Evolutionary conservation across 2,888 invertebrate genomes (phyloP), one percentile per base, ranked within the genome.

Genomic region (Peribatodes rhomboidaria): DNA sequence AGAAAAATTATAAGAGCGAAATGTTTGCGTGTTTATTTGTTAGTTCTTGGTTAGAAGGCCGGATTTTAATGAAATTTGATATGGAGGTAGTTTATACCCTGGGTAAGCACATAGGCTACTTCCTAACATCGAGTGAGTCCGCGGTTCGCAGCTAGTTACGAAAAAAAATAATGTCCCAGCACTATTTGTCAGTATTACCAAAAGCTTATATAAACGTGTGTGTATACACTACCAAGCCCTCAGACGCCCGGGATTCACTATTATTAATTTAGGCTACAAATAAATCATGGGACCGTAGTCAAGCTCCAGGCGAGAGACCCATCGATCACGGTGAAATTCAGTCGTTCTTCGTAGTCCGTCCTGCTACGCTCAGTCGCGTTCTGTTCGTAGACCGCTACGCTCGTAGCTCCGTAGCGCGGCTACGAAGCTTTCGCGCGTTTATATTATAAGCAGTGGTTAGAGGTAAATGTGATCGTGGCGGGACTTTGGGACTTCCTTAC

Each of bases 321-420:
- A 81, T 82, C 82, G 82, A 82, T 82, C 83, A 81, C 74, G 53
- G 53, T 41, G 60, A 61, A 61, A 37, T 31, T 56, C 64, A 63
- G 72, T 33, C 61, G 55, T 13, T 44, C 31, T 41, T 27, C 31
- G 68, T 60, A 69, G 70, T 64, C 31, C 68, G 78, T 66, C 75
- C 50, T 9, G 59, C 65, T 46, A 56, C 52, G 58, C 42, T 63
- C 87, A 90, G 90, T 90, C 84, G 83, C 74, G 81, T 75, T 77
- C 75, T 74, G 80, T 61, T 76, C 84, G 86, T 86, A 88, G 90
- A 76, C 71, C 72, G 81, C 85, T 86, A 85, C 90, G 83, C 66
- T 52, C 62, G 89, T 89, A 85, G 83, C 82, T 49, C 68, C 77
- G 76, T 80, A 80, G 73, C 75, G 27, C 44, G 14, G 72, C 77